Base-by-base conservation (phyloP, 1,140 invertebrate genomes). In the Scaptomyza pallida region DNA sequence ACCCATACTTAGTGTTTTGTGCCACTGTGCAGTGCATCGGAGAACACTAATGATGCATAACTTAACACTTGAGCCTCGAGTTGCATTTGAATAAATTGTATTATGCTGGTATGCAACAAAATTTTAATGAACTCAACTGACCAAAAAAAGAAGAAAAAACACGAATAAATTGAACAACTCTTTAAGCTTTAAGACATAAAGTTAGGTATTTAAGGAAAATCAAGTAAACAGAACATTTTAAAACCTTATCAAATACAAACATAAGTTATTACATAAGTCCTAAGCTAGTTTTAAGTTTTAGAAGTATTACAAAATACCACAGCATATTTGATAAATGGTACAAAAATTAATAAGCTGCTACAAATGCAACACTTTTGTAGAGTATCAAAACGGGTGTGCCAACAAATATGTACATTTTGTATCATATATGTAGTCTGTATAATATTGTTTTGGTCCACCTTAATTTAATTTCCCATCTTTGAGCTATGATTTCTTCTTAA, bases 391-490 rank as follows among this genome's bases (percentile, higher is more conserved):
- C 78, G 78, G 77, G 80, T 89, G 85, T 89, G 85, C 85, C 85
- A 89, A 89, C 77, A 89, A 89, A 89, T 89, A 85, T 83, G 82
- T 86, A 82, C 51, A 82, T 88, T 88, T 86, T 85, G 65, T 78
- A 89, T 51, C 48, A 59, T 75, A 47, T 54, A 45, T 52, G 6
- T 19, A 47, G n/a, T n/a, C n/a, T n/a, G n/a, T n/a, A n/a, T n/a
- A n/a, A n/a, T 30, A 21, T 47, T 62, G 3, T 10, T 80, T 63
- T 75, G 43, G 52, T 67, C 35, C n/a, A 4, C 8, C 13, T 8
- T 44, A 10, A 26, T 23, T 16, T 30, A 9, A 13, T 10, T 40
- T 21, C 44, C 44, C 17, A 9, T 40, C 13, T 67, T 50, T 73
- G 48, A 15, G 30, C 45, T 52, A 61, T 10, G 9, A 40, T 47